A percentile compares a stretch with the other conserved stretches of the same genome.
Conservation (phyloP, 2,888 invertebrate genomes). For the Junonia oenone region DNA sequence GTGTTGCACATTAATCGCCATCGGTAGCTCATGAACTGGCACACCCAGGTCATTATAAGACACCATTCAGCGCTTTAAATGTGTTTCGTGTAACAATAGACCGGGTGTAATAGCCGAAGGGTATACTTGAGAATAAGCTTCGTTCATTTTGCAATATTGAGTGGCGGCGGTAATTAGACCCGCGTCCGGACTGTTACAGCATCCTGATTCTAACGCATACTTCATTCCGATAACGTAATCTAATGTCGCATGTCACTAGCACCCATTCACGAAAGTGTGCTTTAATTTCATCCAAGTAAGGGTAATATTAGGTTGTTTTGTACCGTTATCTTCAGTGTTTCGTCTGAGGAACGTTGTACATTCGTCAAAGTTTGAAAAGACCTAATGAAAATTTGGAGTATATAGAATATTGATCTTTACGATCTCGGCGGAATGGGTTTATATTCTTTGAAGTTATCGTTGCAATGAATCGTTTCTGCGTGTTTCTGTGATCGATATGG, state of each 20-base stretch:
- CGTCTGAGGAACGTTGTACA: conserved; percentile 39
- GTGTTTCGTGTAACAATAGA: conserved; percentile 64
- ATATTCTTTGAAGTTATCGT: conserved; percentile 19
- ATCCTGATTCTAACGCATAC: conserved; percentile 71
- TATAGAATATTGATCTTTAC: conserved; percentile 30
- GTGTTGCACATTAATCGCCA: conserved; percentile 39
- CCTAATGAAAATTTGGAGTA: conserved; percentile 40
- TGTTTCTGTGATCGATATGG: conserved; percentile 46
- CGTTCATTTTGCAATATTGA: conserved; percentile 71
- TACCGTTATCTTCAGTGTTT: conserved; percentile 35
- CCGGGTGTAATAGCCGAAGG: conserved; percentile 58
- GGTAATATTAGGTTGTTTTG: conserved; percentile 31
- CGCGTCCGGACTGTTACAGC: conserved; percentile 67
- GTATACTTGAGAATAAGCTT: conserved; percentile 58
- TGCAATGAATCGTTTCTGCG: conserved; percentile 30
- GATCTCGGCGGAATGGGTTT: conserved; percentile 11
- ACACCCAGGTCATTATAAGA: conserved; percentile 62
- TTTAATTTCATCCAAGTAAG: conserved; percentile 23
- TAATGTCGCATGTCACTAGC: conserved; percentile 22
- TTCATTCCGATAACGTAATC: conserved; percentile 27
- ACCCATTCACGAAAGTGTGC: conserved; percentile 23
- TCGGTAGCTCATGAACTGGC: conserved; percentile 48
- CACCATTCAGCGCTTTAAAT: conserved; percentile 55
- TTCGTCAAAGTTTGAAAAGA: conserved; percentile 31
- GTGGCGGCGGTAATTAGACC: conserved; percentile 71